Evolutionary conservation across 2,113 vertebrate genomes (phyloP).

Genomic region (Herpailurus yagouaroundi): DNA sequence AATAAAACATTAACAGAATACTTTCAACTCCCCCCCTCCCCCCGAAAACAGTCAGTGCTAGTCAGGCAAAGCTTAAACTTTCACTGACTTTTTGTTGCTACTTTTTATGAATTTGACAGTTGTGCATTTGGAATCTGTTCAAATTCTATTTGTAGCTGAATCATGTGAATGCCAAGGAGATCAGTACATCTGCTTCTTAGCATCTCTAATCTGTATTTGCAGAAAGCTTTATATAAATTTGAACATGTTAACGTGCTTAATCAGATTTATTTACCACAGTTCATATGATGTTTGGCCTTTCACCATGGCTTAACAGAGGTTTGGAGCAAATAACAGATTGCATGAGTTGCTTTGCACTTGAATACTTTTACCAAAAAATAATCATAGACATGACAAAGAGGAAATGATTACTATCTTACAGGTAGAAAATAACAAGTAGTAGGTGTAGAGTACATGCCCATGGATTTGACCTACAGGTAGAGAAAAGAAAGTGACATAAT

Average conservation of each 20-base stretch:
- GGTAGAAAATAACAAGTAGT: constrained; percentile 12
- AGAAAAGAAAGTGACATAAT: constrained; percentile 28
- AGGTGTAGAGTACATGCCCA: not conserved
- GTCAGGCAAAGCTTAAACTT: constrained; percentile 45
- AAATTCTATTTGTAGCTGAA: constrained; percentile 70
- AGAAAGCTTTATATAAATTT: constrained; percentile 53
- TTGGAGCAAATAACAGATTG: not conserved
- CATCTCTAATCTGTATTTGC: constrained; percentile 60
- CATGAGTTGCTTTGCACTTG: constrained; percentile 24
- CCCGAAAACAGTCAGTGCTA: constrained; percentile 21
- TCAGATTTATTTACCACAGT: constrained; percentile 35
- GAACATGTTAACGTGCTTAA: constrained; percentile 40
- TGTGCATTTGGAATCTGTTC: constrained; percentile 65
- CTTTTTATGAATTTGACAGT: constrained; percentile 70
- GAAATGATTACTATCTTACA: constrained; percentile 41
- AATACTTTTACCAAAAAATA: constrained; percentile 32
- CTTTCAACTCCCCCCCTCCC: not conserved
- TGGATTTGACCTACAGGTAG: not conserved
- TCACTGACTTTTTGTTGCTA: constrained; percentile 51
- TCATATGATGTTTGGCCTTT: constrained; percentile 27
- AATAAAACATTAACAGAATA: constrained; percentile 65
- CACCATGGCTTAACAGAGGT: constrained; percentile 5
- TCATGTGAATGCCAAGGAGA: constrained; percentile 58
- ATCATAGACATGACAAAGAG: not conserved
- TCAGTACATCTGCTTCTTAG: constrained; percentile 64